A percentile compares a stretch with the other conserved stretches of the same genome.
These are phyloP conservation scores for Coelopa pilipes DNA, from an alignment of 2,888 invertebrate genomes.

Conservation along the genomic window DNA sequence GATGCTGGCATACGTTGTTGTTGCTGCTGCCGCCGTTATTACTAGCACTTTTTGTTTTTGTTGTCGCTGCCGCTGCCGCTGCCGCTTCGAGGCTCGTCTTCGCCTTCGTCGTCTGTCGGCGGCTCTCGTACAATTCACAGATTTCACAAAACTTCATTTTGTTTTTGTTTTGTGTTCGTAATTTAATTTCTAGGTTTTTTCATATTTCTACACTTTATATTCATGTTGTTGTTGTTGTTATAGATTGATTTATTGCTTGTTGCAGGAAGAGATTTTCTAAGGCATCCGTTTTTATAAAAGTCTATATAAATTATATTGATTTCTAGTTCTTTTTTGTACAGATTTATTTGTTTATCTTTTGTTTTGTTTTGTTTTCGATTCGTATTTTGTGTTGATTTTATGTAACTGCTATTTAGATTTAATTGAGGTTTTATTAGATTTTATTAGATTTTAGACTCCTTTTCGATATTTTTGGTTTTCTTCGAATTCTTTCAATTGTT, in stretches of 20 bases:
- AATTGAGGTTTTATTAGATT: too few species aligned
- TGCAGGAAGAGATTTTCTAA: slow-evolving; percentile 56
- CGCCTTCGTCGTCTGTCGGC: slow-evolving; percentile 24
- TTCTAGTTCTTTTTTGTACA: slow-evolving; percentile 35
- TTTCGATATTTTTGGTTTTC: too few species aligned
- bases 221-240: slow-evolving; percentile 41
- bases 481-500: too few species aligned
- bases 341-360: slow-evolving; percentile 29
- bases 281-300: slow-evolving; percentile 54
- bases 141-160: slow-evolving; percentile 42
- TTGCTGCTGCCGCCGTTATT: neutral
- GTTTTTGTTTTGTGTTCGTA: slow-evolving; percentile 27
- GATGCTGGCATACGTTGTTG: slow-evolving; percentile 32
- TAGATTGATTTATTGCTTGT: slow-evolving; percentile 39
- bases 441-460: too few species aligned
- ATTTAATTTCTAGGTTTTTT: slow-evolving; percentile 27
- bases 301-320: too few species aligned
- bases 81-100: slow-evolving; percentile 12
- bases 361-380: too few species aligned
- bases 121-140: slow-evolving; percentile 39
- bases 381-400: too few species aligned
- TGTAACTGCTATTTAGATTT: too few species aligned
- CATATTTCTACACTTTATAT: slow-evolving; percentile 23
- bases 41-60: slow-evolving; percentile 45
- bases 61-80: slow-evolving; percentile 48